Evolutionary conservation across 2,113 vertebrate species (phyloP).

Genomic region (Myiagra hebetior): DNA sequence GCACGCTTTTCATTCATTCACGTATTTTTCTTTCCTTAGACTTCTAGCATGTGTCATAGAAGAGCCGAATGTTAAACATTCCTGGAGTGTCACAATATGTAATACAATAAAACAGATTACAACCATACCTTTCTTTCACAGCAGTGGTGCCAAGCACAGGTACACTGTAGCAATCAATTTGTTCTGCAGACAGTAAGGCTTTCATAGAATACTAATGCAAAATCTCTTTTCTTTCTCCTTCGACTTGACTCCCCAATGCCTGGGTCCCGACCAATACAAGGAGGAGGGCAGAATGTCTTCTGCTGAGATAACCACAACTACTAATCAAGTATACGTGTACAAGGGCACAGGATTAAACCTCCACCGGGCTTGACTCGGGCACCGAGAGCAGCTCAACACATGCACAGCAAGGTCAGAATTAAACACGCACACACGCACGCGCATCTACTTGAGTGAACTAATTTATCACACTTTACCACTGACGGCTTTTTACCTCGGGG

Average conservation of each 20-base stretch:
- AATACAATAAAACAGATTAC: constrained; percentile 87
- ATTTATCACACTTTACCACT: constrained; percentile 81
- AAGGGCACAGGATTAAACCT: constrained; percentile 91
- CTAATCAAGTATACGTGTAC: constrained; percentile 91
- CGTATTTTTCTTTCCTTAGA: constrained; percentile 56
- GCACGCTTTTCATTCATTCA: constrained; percentile 69
- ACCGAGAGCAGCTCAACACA: constrained; percentile 76
- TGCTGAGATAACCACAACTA: constrained; percentile 92
- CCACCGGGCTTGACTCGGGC: constrained; percentile 83
- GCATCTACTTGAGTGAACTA: constrained; percentile 71
- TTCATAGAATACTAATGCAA: constrained; percentile 92
- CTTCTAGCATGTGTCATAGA: constrained; percentile 55
- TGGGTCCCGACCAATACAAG: constrained; percentile 87
- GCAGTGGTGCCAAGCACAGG: constrained; percentile 93
- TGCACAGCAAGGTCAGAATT: constrained; percentile 75
- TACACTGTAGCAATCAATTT: constrained; percentile 97
- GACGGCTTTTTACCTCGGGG: constrained; percentile 72
- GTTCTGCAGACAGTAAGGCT: constrained; percentile 91
- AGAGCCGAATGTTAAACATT: constrained; percentile 70
- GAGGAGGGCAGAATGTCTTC: constrained; percentile 85
- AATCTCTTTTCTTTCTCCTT: constrained; percentile 83
- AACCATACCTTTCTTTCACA: constrained; percentile 89
- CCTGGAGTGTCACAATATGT: constrained; percentile 77
- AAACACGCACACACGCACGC: constrained; percentile 56
- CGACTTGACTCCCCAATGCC: constrained; percentile 85